Evolutionary conservation across 2,888 invertebrate species (phyloP), one percentile per base, ranked within the genome.

Genomic region (Sarcophaga caerulescens): DNA sequence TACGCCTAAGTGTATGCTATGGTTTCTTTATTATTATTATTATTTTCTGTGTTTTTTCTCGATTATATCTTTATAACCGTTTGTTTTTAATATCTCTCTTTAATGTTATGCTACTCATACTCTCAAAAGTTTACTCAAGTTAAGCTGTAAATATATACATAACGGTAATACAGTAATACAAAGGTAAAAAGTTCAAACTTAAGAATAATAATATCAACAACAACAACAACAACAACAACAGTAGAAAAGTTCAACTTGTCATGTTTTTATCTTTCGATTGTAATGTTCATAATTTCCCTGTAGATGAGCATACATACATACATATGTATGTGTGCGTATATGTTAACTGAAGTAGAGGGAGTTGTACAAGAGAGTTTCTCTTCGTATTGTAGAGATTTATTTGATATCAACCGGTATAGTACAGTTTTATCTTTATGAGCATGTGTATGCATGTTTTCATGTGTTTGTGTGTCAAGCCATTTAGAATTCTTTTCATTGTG

Each of bases 181-280:
- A 35, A 35, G 35, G 23, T 0, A 66, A 80, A 69, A 23, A 59
- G 23, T 59, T 71, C 17, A 71, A 65, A 45, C 47, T 60, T 47
- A 62, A 65, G 35, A 35, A 57, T 5, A 79, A 35, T 35, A 35
- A 35, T 8, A 35, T 0, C 35, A 35, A 3, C 35, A 35, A 6
- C 8, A 35, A 35, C 35, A 35, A 35, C 1, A 35, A 2, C 2
- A 35, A 25, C n/a, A n/a, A n/a, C n/a, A n/a, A n/a, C n/a, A n/a
- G n/a, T n/a, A 63, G 6, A 79, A 65, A 78, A 69, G 52, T 71
- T 35, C 10, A 71, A 69, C n/a, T 35, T 71, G 11, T 25, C 59
- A 52, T 57, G 21, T 77, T 62, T 47, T 77, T 19, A 19, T 23
- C 44, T 62, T 57, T n/a, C 63, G 35, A 52, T 17, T 70, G 35